Evolutionary conservation across 2,888 invertebrate genomes (phyloP).

Genomic region (Pollenia griseotomentosa): DNA sequence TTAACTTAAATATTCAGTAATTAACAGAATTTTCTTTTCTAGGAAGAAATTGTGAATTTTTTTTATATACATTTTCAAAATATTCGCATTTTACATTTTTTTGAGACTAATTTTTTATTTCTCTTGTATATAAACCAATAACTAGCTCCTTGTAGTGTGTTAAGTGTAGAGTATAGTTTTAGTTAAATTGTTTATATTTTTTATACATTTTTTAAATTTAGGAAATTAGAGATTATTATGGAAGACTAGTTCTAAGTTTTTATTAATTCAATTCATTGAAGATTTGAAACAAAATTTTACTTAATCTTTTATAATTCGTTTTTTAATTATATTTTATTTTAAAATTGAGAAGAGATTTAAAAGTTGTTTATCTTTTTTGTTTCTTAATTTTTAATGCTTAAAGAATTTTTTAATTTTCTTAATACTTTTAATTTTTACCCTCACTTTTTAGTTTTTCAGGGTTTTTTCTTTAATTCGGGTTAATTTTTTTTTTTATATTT

Average conservation of each 20-base stretch:
- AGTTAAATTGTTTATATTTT: background rate
- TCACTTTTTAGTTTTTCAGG: background rate
- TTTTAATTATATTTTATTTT: background rate
- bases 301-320: constrained; percentile 58
- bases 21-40: too few species aligned
- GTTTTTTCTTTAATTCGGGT: background rate
- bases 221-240: constrained; percentile 67
- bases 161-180: constrained; percentile 30
- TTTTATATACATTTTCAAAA: too few species aligned
- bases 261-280: constrained; percentile 15
- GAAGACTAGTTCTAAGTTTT: constrained; percentile 72
- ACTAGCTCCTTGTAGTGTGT: background rate
- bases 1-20: too few species aligned
- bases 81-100: too few species aligned
- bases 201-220: constrained; percentile 39
- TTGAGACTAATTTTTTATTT: too few species aligned
- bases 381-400: background rate
- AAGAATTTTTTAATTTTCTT: background rate
- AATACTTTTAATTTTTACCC: background rate
- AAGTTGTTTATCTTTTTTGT: background rate
- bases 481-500: background rate
- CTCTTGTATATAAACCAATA: background rate
- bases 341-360: background rate
- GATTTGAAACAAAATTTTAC: constrained; percentile 45
- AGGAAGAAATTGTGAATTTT: too few species aligned